A percentile compares a stretch with the other conserved stretches of the same genome.
Evolutionary conservation across 2,113 vertebrate genomes (phyloP).

Genomic region (Pteropus alecto): DNA sequence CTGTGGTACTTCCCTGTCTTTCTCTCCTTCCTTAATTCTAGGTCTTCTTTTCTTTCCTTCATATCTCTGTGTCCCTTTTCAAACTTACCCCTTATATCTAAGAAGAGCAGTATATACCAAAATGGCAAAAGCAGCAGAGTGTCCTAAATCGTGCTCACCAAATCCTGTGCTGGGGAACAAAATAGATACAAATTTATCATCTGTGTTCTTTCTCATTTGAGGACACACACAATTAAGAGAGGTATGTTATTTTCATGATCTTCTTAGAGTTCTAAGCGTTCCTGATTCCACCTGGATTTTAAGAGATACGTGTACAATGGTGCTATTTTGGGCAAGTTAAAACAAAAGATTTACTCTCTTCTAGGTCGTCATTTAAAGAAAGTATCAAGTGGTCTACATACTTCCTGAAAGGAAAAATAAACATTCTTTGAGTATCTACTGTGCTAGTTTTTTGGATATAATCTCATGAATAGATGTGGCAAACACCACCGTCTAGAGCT

Average conservation of each 20-base stretch:
- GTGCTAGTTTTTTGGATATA: neutral
- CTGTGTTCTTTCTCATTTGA: no score
- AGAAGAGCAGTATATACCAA: neutral
- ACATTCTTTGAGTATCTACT: neutral
- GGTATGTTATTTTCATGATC: neutral
- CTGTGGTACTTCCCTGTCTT: neutral
- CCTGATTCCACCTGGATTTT: neutral
- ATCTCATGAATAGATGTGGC: neutral
- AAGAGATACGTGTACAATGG: neutral
- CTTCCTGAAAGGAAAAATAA: neutral
- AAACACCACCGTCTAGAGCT: neutral
- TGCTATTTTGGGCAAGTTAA: neutral
- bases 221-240: no score
- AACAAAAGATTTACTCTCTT: neutral
- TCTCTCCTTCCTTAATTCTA: neutral
- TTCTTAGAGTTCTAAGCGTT: neutral
- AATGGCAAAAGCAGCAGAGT: neutral
- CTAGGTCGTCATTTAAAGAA: neutral
- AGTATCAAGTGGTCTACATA: neutral
- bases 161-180: neutral
- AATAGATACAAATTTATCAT: neutral
- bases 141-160: neutral
- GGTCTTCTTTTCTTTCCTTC: neutral
- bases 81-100: neutral
- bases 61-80: neutral